Base-by-base conservation (phyloP, 2,888 invertebrate genomes). In the Gastrophysa polygoni region DNA sequence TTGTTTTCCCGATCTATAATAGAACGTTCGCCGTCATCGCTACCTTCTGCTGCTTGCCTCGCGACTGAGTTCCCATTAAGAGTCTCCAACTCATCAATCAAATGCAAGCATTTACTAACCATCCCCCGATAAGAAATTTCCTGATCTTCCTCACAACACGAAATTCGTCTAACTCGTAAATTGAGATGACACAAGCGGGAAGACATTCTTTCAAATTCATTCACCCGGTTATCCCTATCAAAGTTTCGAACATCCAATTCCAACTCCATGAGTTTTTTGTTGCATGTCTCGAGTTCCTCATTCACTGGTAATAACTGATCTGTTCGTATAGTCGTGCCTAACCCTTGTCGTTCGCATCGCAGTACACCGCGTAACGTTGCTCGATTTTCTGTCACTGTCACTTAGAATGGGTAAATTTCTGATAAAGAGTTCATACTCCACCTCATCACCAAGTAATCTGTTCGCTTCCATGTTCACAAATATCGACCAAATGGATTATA, bases 391-490 rank as follows among this genome's bases (percentile, higher is more conserved):
- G n/a, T 14, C n/a, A 54, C 44, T 2, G 54, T 44, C 7, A n/a
- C 43, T 38, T n/a, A 28, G 16, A 21, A 54, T 7, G n/a, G 43
- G 24, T 16, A 21, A 17, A 10, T 24, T 10, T 1, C 54, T 0
- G 7, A 54, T 44, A 24, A 14, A 43, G 3, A 54, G 44, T 16
- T 54, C 44, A 54, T 54, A 44, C 1, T 6, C 44, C n/a, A 44
- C 14, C 43, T 54, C 38, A n/a, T 43, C 24, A n/a, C 54, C 43
- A 5, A 54, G 18, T 6, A 54, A 14, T 1, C 54, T 18, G 24
- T 43, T 38, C 6, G 43, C 54, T 20, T 20, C 54, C 54, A 43
- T 54, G n/a, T n/a, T n/a, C n/a, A n/a, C n/a, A n/a, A n/a, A n/a
- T n/a, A n/a, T n/a, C n/a, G n/a, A n/a, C n/a, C n/a, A n/a, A n/a